Conservation (phyloP, 1,140 invertebrate genomes). For the silkworm (Bombyx mori) region DNA sequence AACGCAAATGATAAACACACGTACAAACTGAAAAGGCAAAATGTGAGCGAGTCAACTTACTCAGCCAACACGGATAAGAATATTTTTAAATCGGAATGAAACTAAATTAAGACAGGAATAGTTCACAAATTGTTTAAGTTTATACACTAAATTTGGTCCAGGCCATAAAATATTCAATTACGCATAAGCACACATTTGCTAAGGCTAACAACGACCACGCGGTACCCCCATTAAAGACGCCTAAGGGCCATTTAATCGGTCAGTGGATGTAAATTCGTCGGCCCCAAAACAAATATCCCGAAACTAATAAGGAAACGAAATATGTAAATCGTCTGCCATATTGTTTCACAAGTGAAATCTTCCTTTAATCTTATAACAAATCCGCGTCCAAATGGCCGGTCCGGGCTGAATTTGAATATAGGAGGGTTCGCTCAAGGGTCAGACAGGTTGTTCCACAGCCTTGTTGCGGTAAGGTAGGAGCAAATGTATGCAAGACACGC, state of each 20-base stretch:
- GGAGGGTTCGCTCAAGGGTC: slow-evolving; percentile 61
- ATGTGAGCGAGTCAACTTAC: slow-evolving; percentile 46
- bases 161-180: slow-evolving; percentile 70
- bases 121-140: slow-evolving; percentile 49
- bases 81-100: slow-evolving; percentile 5
- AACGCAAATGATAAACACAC: slow-evolving; percentile 68
- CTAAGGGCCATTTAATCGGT: slow-evolving; percentile 71
- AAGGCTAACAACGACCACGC: slow-evolving; percentile 68
- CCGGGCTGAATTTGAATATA: slow-evolving; percentile 67
- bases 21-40: slow-evolving; percentile 52
- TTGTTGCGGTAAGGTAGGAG: slow-evolving; percentile 41
- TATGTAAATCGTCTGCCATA: slow-evolving; percentile 70
- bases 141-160: slow-evolving; percentile 52
- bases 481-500: slow-evolving; percentile 68
- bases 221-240: slow-evolving; percentile 70
- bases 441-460: slow-evolving; percentile 23
- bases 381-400: slow-evolving; percentile 70
- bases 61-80: slow-evolving; percentile 17
- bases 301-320: slow-evolving; percentile 72
- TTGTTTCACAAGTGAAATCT: slow-evolving; percentile 72
- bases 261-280: slow-evolving; percentile 68
- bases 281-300: slow-evolving; percentile 70
- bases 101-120: slow-evolving; percentile 8
- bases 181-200: slow-evolving; percentile 68
- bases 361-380: slow-evolving; percentile 74